These are phyloP conservation scores for Rachycentron canadum DNA, from an alignment of 2,797 vertebrate genomes.

Conservation along the genomic window DNA sequence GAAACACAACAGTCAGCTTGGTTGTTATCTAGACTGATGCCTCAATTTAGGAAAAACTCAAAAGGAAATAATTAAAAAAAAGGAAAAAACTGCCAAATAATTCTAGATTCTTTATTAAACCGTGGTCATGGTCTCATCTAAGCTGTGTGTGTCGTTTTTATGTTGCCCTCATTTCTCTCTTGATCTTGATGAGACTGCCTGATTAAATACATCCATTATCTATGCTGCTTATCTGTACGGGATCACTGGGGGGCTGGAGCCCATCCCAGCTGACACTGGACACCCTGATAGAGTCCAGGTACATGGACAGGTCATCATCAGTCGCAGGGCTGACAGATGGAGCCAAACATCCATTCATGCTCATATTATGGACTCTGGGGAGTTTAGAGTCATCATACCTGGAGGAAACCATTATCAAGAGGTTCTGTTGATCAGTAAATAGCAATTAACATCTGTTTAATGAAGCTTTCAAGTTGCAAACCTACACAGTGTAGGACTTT, in stretches of 20 bases:
- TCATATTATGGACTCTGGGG: too few species aligned
- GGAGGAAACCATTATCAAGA: too few species aligned
- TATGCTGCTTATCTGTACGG: too few species aligned
- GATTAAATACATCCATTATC: neutral
- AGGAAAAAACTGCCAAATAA: neutral
- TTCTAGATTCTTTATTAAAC: neutral
- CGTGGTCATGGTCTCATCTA: neutral
- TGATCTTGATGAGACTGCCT: neutral
- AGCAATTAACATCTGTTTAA: neutral
- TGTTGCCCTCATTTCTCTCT: neutral
- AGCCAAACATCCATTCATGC: too few species aligned
- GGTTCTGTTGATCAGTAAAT: neutral
- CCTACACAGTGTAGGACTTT: too few species aligned
- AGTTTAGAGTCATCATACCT: too few species aligned
- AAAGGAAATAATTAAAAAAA: neutral
- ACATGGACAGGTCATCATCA: too few species aligned
- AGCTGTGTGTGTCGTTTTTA: neutral
- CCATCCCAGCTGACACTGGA: too few species aligned
- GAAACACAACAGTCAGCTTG: conserved; percentile 1
- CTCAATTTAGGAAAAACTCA: neutral
- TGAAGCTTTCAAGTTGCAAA: too few species aligned
- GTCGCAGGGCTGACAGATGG: too few species aligned
- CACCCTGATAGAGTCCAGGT: too few species aligned
- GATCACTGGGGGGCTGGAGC: too few species aligned
- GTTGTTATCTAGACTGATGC: neutral